Evolutionary conservation across 1,140 invertebrate species (phyloP).

Genomic region (Matsumurasca onukii): DNA sequence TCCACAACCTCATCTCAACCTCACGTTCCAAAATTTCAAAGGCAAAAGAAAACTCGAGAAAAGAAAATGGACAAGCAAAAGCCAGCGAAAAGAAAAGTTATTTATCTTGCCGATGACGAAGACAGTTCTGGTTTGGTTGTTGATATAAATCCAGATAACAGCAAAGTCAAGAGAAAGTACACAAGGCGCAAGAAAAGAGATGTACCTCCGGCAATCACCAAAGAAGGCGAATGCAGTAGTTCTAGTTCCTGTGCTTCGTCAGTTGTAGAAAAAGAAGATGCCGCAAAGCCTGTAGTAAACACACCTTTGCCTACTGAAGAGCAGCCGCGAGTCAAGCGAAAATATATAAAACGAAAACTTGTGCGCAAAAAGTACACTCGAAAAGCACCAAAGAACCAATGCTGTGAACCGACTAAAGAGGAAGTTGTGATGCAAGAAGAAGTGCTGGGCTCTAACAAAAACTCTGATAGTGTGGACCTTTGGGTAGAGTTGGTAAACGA

Average conservation of each 20-base stretch:
- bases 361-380: slow-evolving; percentile 3
- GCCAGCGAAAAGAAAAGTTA: background rate
- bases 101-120: background rate
- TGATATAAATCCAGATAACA: background rate
- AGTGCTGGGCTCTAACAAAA: too few species aligned
- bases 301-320: too few species aligned
- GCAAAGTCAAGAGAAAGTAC: background rate
- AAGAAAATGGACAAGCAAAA: background rate
- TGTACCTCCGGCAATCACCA: too few species aligned
- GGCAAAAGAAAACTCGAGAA: background rate
- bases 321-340: background rate
- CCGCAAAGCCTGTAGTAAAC: too few species aligned
- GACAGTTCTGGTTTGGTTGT: slow-evolving; percentile 1
- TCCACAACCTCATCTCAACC: too few species aligned
- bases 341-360: slow-evolving; percentile 19
- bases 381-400: slow-evolving; percentile 10
- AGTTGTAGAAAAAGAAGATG: background rate
- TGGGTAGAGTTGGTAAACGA: slow-evolving; percentile 5
- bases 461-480: background rate
- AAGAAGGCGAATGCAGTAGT: background rate
- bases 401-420: background rate
- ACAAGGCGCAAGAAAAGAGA: too few species aligned
- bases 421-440: background rate
- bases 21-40: too few species aligned
- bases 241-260: too few species aligned